Evolutionary conservation across 1,140 invertebrate genomes (phyloP), one percentile per base, ranked within the genome.

Genomic region (Drosophila trapezifrons): DNA sequence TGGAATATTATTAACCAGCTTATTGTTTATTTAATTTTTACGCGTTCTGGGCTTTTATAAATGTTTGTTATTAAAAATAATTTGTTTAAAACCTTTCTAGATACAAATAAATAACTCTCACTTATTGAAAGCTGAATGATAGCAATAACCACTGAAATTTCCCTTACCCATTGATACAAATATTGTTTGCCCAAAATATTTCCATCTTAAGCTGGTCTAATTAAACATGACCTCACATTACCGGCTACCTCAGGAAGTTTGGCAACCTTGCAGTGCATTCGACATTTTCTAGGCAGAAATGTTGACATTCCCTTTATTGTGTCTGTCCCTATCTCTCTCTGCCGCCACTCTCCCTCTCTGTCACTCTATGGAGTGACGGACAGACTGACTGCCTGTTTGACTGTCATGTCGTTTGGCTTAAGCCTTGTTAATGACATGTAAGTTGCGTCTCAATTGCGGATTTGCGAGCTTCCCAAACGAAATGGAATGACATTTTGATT

Each of bases 361-460:
- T 60, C 60, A 32, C 15, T 55, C 47, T 27, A 60, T 2, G 46
- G 18, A 22, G 20, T 42, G 32, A 15, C 38, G 38, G n/a, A 38
- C 46, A 18, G 29, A 27, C 51, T 22, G 9, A 60, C 55, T 55
- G 43, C 49, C 37, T 63, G 47, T 54, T 22, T 47, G 38, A 35
- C 57, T 81, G 71, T 58, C 65, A 71, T 80, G 58, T 67, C 54
- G 49, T 46, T 43, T 29, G 47, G 54, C 55, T 65, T 87, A 87
- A 87, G 80, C 76, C 79, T 58, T 79, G 83, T 76, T 86, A 86
- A 86, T 86, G 83, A 87, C 82, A 69, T 86, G 82, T 87, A 86
- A 86, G 83, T 87, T 87, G 79, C 59, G 82, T 83, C 82, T 86
- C 82, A 86, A 86, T 87, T 83, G 83, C 83, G 83, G 82, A 86